phyloP scores from a whole-genome alignment of 2,797 vertebrate genomes.

The Brachymystax lenok region DNA sequence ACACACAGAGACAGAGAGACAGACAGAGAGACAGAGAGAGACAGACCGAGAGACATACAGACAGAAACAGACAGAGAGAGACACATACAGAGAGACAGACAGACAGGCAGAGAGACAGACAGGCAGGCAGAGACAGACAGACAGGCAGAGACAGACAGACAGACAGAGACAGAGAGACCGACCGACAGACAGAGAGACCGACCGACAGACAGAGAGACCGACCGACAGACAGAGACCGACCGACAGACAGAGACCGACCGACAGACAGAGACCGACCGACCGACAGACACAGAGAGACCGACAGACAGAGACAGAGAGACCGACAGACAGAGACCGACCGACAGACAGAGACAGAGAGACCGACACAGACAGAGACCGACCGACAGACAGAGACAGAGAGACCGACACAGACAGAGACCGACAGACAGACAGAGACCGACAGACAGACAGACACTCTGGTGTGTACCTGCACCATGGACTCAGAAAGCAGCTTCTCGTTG shows the following conservation, averaged over 20 bases:
- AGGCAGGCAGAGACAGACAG: too few species aligned
- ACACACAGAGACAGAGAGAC: too few species aligned
- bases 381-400: not conserved
- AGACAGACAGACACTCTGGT: not conserved
- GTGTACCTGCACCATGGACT: conserved; percentile 84
- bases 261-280: too few species aligned
- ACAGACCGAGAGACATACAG: too few species aligned
- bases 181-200: not conserved
- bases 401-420: not conserved
- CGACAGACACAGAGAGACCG: not conserved
- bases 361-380: conserved; percentile 9
- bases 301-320: not conserved
- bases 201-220: not conserved
- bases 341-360: not conserved
- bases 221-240: too few species aligned
- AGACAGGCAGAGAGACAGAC: not conserved
- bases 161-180: not conserved
- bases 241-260: not conserved
- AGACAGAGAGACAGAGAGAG: not conserved
- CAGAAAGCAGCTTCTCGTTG: conserved; percentile 81
- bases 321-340: not conserved
- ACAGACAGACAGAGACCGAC: conserved; percentile 15
- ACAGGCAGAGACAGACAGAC: not conserved
- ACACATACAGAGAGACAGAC: too few species aligned
- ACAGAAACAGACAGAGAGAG: too few species aligned